Conservation (phyloP, 2,113 vertebrate species). For the Rhinopomastus cyanomelas region DNA sequence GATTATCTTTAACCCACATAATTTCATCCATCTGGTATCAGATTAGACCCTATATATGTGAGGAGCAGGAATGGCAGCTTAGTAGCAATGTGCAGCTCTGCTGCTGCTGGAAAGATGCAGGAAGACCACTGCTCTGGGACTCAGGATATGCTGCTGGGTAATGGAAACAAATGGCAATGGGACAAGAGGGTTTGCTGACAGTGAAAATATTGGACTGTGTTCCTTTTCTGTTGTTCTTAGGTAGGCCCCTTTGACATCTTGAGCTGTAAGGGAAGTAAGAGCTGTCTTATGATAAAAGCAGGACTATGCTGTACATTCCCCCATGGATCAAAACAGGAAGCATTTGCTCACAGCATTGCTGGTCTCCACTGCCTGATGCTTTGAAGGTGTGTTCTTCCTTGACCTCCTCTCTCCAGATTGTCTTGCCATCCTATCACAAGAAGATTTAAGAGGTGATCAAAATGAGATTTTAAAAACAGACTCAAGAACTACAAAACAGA, state of each 20-base stretch:
- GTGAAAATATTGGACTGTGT: neutral
- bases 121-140: neutral
- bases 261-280: slow-evolving; percentile 16
- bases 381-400: neutral
- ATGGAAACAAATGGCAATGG: accelerated
- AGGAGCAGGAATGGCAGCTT: neutral
- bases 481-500: neutral
- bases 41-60: neutral
- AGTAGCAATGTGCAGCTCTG: accelerated
- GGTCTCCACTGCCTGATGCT: neutral
- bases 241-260: neutral
- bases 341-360: accelerated
- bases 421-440: neutral
- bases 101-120: neutral
- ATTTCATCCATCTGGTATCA: neutral
- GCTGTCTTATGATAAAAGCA: neutral
- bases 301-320: accelerated
- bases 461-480: neutral
- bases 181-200: neutral
- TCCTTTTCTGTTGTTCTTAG: neutral
- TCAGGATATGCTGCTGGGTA: neutral
- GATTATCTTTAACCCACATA: neutral
- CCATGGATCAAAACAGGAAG: neutral
- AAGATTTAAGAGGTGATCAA: neutral
- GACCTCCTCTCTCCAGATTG: neutral